A percentile compares a stretch with the other conserved stretches of the same genome.
These are phyloP conservation scores for Graptemys geographica DNA, from an alignment of 2,797 vertebrate species.

Conservation along the genomic window DNA sequence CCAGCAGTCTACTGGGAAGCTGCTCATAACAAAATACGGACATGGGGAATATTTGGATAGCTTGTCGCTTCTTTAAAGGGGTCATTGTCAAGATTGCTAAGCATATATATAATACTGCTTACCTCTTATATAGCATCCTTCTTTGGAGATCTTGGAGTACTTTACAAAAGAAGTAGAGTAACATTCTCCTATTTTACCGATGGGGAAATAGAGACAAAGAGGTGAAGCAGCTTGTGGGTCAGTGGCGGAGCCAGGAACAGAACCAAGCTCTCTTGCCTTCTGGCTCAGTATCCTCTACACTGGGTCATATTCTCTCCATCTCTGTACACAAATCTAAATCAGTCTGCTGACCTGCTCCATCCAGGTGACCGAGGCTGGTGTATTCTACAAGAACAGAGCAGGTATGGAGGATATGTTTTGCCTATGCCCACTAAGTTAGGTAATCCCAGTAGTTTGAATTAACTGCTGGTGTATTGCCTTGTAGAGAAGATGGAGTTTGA, in stretches of 20 bases:
- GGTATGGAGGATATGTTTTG: background rate
- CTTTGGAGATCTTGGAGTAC: background rate
- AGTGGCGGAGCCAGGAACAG: background rate
- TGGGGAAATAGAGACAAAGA: background rate
- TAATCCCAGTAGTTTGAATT: background rate
- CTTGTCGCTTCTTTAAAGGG: background rate
- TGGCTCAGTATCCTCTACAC: background rate
- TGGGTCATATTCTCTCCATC: background rate
- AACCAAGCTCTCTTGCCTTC: background rate
- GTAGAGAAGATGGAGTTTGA: background rate
- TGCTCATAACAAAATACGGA: background rate
- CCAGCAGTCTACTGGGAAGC: background rate
- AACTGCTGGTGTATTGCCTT: background rate
- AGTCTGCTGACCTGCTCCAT: background rate
- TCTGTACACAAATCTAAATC: background rate
- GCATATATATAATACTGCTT: background rate
- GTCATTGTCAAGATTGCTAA: background rate
- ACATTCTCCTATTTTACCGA: accelerated
- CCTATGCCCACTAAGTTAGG: background rate
- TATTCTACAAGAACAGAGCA: background rate
- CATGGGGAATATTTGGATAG: slow-evolving; percentile 12
- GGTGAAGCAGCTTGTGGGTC: background rate
- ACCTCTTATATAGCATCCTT: accelerated
- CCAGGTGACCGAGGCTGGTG: background rate
- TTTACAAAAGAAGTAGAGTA: background rate